Evolutionary conservation across 92 coral and sea anemone species (phyloP).

Genomic region (Palythoa grandis): DNA sequence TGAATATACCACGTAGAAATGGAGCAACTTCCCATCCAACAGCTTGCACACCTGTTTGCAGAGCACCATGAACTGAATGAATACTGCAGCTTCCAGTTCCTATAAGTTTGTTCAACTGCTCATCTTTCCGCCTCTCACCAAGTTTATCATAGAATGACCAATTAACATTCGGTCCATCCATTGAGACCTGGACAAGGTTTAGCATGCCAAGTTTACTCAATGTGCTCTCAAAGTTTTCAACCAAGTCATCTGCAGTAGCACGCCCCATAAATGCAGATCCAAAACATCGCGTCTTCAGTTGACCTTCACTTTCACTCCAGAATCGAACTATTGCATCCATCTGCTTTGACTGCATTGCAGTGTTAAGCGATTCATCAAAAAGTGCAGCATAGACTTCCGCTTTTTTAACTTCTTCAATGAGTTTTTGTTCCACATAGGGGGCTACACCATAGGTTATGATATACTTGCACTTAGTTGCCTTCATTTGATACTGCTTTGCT

Average conservation of each 20-base stretch:
- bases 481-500: conserved; percentile 51
- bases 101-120: conserved; percentile 20
- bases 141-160: conserved; percentile 37
- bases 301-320: conserved; percentile 12
- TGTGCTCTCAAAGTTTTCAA: conserved; percentile 24
- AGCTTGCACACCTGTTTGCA: conserved; percentile 34
- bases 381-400: conserved; percentile 22
- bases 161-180: conserved; percentile 43
- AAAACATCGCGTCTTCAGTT: neutral
- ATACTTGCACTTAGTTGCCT: conserved; percentile 48
- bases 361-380: conserved; percentile 12
- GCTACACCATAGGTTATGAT: conserved; percentile 45
- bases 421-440: conserved; percentile 20
- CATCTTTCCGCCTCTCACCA: conserved; percentile 21
- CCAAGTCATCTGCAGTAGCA: conserved; percentile 24
- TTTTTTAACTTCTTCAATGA: conserved; percentile 26
- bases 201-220: neutral
- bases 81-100: conserved; percentile 25
- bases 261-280: conserved; percentile 41
- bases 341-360: conserved; percentile 33
- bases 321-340: conserved; percentile 28
- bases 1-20: conserved; percentile 13
- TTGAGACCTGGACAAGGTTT: conserved; percentile 8
- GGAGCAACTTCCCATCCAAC: conserved; percentile 29
- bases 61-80: conserved; percentile 23